A percentile compares a stretch with the other conserved stretches of the same genome.
Conservation (phyloP, 2,888 invertebrate species). For the Amphiduros pacificus region DNA sequence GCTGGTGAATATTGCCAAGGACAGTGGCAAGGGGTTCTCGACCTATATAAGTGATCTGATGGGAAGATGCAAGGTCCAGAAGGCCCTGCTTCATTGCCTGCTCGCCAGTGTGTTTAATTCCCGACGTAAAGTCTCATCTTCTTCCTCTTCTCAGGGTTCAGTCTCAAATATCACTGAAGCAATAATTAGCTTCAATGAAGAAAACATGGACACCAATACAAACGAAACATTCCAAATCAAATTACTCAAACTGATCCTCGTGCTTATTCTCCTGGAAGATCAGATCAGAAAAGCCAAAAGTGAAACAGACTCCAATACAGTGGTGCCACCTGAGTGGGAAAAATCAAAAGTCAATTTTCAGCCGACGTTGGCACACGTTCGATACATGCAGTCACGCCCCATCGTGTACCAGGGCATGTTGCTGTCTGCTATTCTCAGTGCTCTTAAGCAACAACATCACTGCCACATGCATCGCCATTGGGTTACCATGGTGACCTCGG, state of each 20-base stretch:
- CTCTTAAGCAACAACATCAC: constrained; percentile 73
- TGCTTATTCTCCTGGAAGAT: constrained; percentile 76
- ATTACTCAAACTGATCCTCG: constrained; percentile 67
- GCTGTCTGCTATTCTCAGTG: constrained; percentile 75
- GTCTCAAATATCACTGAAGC: constrained; percentile 78
- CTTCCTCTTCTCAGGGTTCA: constrained; percentile 55
- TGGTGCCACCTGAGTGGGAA: constrained; percentile 61
- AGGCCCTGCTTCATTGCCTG: constrained; percentile 78
- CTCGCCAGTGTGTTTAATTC: constrained; percentile 73
- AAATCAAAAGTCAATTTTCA: constrained; percentile 42
- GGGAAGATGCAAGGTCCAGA: constrained; percentile 77
- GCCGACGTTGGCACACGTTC: constrained; percentile 40
- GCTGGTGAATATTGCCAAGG: constrained; percentile 73
- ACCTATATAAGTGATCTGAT: constrained; percentile 75
- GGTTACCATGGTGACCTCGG: constrained; percentile 78
- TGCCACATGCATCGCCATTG: constrained; percentile 79
- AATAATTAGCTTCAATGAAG: constrained; percentile 73
- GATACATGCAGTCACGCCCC: constrained; percentile 46
- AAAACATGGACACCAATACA: constrained; percentile 42
- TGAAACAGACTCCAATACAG: constrained; percentile 20
- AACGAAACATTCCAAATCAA: constrained; percentile 56
- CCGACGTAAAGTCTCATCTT: constrained; percentile 34
- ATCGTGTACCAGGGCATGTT: constrained; percentile 78
- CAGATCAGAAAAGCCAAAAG: constrained; percentile 65
- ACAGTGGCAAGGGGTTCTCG: constrained; percentile 76